phyloP scores from a whole-genome alignment of 2,113 vertebrate species.

The Pluvialis apricaria region DNA sequence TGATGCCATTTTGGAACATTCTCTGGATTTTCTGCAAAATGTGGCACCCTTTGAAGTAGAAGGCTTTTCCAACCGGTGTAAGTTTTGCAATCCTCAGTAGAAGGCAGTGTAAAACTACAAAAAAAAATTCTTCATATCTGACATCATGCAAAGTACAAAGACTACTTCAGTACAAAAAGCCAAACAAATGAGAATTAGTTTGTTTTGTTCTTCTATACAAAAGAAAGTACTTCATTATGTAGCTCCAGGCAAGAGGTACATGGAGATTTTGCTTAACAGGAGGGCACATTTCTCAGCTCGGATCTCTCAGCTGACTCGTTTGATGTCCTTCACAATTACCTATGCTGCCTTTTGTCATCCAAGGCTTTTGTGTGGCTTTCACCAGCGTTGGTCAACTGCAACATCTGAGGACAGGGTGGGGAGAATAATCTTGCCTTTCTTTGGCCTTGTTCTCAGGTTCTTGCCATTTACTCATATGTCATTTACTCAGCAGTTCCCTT shows the following conservation, averaged over 20 bases:
- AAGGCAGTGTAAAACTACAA: conserved; percentile 34
- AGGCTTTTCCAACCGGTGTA: neutral
- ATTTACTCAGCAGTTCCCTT: neutral
- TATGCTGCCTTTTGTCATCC: neutral
- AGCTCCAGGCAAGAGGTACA: neutral
- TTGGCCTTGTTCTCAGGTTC: neutral
- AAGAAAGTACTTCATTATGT: neutral
- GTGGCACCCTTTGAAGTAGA: neutral
- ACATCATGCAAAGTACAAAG: neutral
- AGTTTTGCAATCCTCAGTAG: conserved; percentile 14
- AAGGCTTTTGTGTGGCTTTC: neutral
- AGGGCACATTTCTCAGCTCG: neutral
- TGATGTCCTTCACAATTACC: neutral
- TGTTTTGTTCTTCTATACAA: neutral
- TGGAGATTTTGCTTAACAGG: neutral
- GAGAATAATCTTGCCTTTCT: neutral
- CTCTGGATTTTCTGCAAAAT: neutral
- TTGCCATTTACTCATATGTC: neutral
- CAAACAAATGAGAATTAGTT: neutral
- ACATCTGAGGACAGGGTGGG: neutral
- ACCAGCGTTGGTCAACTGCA: neutral
- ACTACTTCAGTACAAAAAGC: neutral
- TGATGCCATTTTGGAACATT: rapidly evolving
- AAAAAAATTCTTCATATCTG: neutral
- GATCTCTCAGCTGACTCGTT: neutral